Base-by-base conservation (phyloP, 2,113 vertebrate species). In the Coracopsis vasa region DNA sequence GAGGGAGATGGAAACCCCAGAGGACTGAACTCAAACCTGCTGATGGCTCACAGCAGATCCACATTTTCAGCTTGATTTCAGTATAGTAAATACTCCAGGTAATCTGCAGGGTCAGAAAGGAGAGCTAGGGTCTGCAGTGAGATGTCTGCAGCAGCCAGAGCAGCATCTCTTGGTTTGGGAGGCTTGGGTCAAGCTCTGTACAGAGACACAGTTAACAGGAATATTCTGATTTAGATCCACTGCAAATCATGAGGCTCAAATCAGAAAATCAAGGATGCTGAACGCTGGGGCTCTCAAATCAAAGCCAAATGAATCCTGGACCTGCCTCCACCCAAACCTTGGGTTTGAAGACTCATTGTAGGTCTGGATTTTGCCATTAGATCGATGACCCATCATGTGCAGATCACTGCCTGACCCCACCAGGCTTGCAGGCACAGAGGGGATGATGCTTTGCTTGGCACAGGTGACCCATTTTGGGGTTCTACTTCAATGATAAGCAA, bases 381-480 rank as follows among this genome's bases (percentile, higher is more conserved):
- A 20, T 16, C 31, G 6, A 14, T 8, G 15, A 42, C 24, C 13
- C 12, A 31, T 7, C 19, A 6, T 0, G 7, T 48, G 41, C 48
- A 37, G 69, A 44, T 15, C 79, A 3, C 20, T 31, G 42, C 20
- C 41, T 33, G 67, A 31, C 13, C 82, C n/a, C 28, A 14, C 27
- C 33, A 25, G 50, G 37, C 61, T 85, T 15, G n/a, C 14, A 35
- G 71, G 16, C 16, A 10, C n/a, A 4, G 29, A 4, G 23, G 24
- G n/a, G 15, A 2, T 1, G 1, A 25, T 19, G 56, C 16, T 37
- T 16, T 2, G 2, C 35, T 71, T 19, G 42, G 28, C 2, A 5
- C 2, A 2, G 19, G 28, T n/a, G 61, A 82, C 61, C 21, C 54
- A 6, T 48, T 75, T 60, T 28, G 84, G 27, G 27, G 13, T 45